Evolutionary conservation across 2,888 invertebrate genomes (phyloP), one percentile per base, ranked within the genome.

Genomic region (Dromius quadrimaculatus): DNA sequence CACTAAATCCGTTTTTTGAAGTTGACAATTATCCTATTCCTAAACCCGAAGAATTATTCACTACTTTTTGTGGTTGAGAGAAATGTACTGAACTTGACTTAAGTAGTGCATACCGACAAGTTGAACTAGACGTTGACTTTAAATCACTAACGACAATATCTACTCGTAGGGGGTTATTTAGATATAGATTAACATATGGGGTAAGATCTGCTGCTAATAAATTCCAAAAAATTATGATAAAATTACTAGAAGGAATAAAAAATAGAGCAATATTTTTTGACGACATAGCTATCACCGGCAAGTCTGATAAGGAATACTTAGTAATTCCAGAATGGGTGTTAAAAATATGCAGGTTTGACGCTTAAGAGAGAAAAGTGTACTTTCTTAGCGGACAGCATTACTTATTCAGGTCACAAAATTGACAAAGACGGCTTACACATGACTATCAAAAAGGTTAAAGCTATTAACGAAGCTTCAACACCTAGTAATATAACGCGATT

Each of bases 61-160:
- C 68, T 23, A 71, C 54, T 1, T 57, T 75, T 8, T 43, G 23
- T 41, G 75, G 74, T 19, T 76, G 77, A 13, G 70, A 64, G 20
- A 50, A 57, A 8, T 79, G n/a, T 19, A 9, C 17, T 2, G 2
- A 45, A 13, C 70, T 80, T 5, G 79, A 80, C 66, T 72, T 78
- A 6, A 47, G 71, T 0, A 72, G 77, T 19, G 77, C 78, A 4
- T 79, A 77, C 72, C 74, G 75, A 32, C 78, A 79, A 72, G 32
- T 75, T 8, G 63, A 66, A 15, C 28, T 76, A 15, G 74, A 75
- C 43, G 72, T 77, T n/a, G 73, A 75, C 57, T 73, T 76, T 1
- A 73, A 76, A 41, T 71, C 72, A n/a, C 71, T 73, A 1, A 71
- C 64, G 0, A 78, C 77, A 0, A 75, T 78, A 4, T 74, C 73